These are phyloP conservation scores for Onychomys arenicola DNA, from an alignment of 2,797 vertebrate genomes.

Conservation along the genomic window DNA sequence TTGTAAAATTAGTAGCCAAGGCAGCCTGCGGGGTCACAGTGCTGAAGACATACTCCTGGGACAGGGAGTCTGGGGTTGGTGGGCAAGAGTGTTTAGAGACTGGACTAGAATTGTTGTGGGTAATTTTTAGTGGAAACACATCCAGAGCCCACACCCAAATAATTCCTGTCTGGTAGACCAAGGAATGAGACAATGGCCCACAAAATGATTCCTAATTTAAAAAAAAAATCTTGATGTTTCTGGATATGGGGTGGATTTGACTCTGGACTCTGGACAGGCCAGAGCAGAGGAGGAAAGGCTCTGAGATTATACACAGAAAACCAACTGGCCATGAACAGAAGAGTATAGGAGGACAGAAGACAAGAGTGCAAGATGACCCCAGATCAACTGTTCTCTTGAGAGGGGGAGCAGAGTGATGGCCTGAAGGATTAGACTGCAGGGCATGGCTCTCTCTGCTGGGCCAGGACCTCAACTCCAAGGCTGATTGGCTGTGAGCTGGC, in stretches of 20 bases:
- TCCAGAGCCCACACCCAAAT: too few species aligned
- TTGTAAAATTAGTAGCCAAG: not conserved
- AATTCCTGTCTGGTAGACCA: not conserved
- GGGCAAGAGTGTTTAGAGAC: not conserved
- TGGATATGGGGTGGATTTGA: too few species aligned
- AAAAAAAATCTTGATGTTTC: too few species aligned
- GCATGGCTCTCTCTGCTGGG: accelerated
- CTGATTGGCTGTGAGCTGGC: accelerated
- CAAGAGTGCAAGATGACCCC: not conserved
- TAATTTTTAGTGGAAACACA: accelerated
- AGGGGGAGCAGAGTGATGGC: not conserved
- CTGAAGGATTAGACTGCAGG: accelerated
- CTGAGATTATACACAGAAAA: not conserved
- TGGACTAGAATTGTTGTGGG: too few species aligned
- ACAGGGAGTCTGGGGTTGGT: not conserved
- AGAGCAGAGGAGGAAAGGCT: not conserved
- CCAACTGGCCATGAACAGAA: not conserved
- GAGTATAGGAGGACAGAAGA: not conserved
- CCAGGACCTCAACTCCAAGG: too few species aligned
- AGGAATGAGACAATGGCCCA: not conserved
- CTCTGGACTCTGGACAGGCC: too few species aligned
- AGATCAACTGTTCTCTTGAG: not conserved
- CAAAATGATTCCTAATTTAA: not conserved
- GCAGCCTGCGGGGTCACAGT: not conserved
- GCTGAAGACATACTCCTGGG: not conserved